Evolutionary conservation across 2,797 vertebrate genomes (phyloP), one percentile per base, ranked within the genome.

Genomic region (Clangula hyemalis): DNA sequence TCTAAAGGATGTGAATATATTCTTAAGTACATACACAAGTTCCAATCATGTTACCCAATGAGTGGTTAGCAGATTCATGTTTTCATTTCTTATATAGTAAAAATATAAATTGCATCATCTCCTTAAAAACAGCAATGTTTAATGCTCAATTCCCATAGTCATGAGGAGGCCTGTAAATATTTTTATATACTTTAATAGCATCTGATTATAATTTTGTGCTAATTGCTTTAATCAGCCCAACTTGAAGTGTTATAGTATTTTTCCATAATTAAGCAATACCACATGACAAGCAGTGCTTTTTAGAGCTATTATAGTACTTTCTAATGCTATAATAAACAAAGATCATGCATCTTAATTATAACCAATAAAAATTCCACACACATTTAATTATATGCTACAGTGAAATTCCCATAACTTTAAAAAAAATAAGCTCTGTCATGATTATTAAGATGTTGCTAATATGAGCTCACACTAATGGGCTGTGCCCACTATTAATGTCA

Each of bases 301-400:
- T 74, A 91, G 73, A 51, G 71, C 91, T 84, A 95, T 93, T 97
- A 91, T 13, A 82, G 60, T 72, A 89, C 83, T 95, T 96, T 94
- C 91, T 95, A 96, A 97, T 87, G 94, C 86, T 84, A 79, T 95
- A 95, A 97, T 97, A 96, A 97, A 97, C 91, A 98, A 87, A 96
- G 90, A 97, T 98, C 91, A 93, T 97, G 85, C 87, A 85, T 97
- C 97, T 98, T 97, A 97, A 98, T 98, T 97, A 97, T 88, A 96
- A 80, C 94, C 73, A 97, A 98, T 97, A 98, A 97, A 97, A 95
- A 96, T 97, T 97, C 91, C 94, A 77, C 96, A 97, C 90, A 97
- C 95, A 97, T 97, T 97, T 97, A 98, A 98, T 98, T 98, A 97
- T 96, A 95, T 82, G 89, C 90, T 96, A 94, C 95, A 95, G 88